A percentile compares a stretch with the other conserved stretches of the same genome.
phyloP scores from a whole-genome alignment of 2,888 invertebrate genomes.

The Muscina levida region DNA sequence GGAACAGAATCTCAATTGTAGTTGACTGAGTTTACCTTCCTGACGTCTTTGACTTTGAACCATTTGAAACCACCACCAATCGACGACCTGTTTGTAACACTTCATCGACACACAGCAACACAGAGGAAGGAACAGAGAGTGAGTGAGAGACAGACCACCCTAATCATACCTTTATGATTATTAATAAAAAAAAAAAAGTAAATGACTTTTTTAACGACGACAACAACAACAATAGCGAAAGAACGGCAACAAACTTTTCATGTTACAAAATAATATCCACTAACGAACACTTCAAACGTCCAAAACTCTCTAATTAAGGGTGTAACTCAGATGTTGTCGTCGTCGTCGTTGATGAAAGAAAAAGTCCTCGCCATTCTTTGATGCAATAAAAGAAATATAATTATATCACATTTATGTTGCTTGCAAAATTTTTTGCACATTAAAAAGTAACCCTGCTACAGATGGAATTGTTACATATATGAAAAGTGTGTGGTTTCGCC shows the following conservation, averaged over 20 bases:
- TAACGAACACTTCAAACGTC: conserved; percentile 37
- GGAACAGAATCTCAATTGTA: conserved; percentile 14
- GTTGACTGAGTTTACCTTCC: conserved; percentile 16
- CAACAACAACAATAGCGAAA: conserved; percentile 10
- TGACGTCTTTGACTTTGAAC: neutral
- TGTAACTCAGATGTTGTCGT: conserved; percentile 51
- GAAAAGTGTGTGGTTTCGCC: too few relatives aligned
- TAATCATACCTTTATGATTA: conserved; percentile 47
- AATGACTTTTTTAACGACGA: conserved; percentile 51
- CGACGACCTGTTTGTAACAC: conserved; percentile 13
- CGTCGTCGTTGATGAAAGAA: neutral
- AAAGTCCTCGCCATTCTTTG: conserved; percentile 55
- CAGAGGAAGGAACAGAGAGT: neutral
- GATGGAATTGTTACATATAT: too few relatives aligned
- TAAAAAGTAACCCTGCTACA: conserved; percentile 53
- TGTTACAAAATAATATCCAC: conserved; percentile 56
- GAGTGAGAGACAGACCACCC: conserved; percentile 34
- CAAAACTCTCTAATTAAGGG: conserved; percentile 61
- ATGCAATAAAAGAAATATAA: conserved; percentile 57
- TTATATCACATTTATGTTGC: conserved; percentile 31
- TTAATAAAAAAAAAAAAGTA: conserved; percentile 45
- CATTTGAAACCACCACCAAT: conserved; percentile 4
- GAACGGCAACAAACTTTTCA: conserved; percentile 37
- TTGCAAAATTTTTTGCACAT: conserved; percentile 44
- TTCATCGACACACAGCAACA: too few relatives aligned